A percentile compares a stretch with the other conserved stretches of the same genome.
Evolutionary conservation across 1,140 invertebrate genomes (phyloP).

Genomic region (Leptopilina boulardi): DNA sequence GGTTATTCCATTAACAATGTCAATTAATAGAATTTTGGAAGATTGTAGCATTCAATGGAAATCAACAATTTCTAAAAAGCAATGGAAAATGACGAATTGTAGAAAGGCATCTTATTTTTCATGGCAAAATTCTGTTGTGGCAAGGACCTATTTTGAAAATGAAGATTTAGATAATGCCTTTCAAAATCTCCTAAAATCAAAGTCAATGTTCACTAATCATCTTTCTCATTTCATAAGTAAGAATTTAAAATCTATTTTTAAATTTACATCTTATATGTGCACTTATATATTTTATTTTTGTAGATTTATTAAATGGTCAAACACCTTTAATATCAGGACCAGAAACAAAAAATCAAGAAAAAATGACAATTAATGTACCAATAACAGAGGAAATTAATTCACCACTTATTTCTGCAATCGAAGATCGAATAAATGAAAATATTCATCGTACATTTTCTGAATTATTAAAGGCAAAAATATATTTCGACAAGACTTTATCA

Average conservation of each 20-base stretch:
- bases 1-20: conserved; percentile 50
- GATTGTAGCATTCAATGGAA: conserved; percentile 66
- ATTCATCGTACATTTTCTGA: conserved; percentile 61
- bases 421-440: conserved; percentile 42
- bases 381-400: conserved; percentile 31
- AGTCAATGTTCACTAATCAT: conserved; percentile 60
- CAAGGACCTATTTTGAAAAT: conserved; percentile 64
- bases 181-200: conserved; percentile 53
- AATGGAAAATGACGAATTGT: conserved; percentile 62
- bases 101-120: conserved; percentile 44
- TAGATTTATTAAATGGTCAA: neutral
- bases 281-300: neutral
- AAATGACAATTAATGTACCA: neutral
- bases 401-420: conserved; percentile 44
- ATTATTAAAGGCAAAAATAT: conserved; percentile 65
- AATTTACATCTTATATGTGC: neutral
- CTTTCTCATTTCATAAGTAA: conserved; percentile 64
- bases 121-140: conserved; percentile 61
- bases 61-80: conserved; percentile 60
- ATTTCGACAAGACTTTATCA: conserved; percentile 66
- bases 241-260: no score
- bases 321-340: neutral
- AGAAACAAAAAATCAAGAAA: conserved; percentile 5
- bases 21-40: conserved; percentile 59
- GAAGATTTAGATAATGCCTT: conserved; percentile 63